phyloP scores from a whole-genome alignment of 2,888 invertebrate genomes.

The Pelosia muscerda region DNA sequence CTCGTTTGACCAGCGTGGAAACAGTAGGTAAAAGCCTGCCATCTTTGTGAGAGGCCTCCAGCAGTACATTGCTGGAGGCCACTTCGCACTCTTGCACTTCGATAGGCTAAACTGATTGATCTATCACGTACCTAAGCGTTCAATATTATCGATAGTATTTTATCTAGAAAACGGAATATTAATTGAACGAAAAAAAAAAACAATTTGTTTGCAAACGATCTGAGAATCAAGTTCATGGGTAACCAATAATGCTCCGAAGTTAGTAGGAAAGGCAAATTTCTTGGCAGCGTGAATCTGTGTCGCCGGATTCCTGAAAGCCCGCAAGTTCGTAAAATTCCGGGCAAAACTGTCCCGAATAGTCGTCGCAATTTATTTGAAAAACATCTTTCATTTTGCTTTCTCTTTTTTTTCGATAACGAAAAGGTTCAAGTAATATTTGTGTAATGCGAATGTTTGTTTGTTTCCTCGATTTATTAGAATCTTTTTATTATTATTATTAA shows the following conservation, averaged over 20 bases:
- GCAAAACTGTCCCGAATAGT: constrained; percentile 23
- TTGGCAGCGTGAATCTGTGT: constrained; percentile 25
- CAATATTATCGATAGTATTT: not conserved
- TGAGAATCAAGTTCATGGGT: not conserved
- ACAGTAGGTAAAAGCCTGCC: no score
- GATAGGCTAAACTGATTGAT: no score
- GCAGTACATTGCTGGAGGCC: no score
- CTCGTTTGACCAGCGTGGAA: no score
- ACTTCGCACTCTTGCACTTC: no score
- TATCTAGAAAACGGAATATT: not conserved
- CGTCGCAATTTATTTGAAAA: constrained; percentile 33
- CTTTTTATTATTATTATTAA: no score
- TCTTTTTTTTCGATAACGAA: not conserved
- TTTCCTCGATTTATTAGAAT: not conserved
- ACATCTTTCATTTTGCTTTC: constrained; percentile 24
- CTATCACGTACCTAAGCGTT: no score
- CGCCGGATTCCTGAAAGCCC: constrained; percentile 19
- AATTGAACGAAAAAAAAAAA: not conserved
- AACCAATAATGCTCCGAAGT: not conserved
- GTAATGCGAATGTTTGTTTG: not conserved
- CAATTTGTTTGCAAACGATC: not conserved
- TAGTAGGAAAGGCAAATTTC: constrained; percentile 16
- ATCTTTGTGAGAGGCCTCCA: no score
- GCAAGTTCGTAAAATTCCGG: constrained; percentile 22
- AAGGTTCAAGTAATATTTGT: not conserved